These are phyloP conservation scores for Coracias cyanogaster DNA, from an alignment of 2,797 vertebrate species.

Conservation along the genomic window DNA sequence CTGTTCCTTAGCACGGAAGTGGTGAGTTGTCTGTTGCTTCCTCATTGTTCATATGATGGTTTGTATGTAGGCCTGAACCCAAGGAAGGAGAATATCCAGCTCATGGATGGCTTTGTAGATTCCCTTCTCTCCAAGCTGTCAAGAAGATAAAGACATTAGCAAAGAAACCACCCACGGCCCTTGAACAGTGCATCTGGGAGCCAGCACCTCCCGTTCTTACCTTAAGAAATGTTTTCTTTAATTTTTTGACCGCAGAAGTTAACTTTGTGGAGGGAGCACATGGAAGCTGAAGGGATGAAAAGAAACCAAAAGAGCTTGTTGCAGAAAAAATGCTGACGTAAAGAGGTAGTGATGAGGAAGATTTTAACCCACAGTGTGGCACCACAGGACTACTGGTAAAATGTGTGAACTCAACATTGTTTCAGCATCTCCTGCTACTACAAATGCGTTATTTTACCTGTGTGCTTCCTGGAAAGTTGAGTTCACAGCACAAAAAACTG, in stretches of 20 bases:
- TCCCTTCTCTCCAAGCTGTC: slow-evolving; percentile 73
- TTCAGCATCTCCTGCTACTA: background rate
- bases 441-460: background rate
- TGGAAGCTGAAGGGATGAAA: slow-evolving; percentile 59
- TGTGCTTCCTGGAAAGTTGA: background rate
- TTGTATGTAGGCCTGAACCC: slow-evolving; percentile 77
- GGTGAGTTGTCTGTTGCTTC: background rate
- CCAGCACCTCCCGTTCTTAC: slow-evolving; percentile 47
- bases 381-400: background rate
- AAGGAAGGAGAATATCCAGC: slow-evolving; percentile 79
- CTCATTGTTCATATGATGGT: background rate
- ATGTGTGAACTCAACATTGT: background rate
- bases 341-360: background rate
- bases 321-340: background rate
- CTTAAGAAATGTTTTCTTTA: slow-evolving; percentile 54
- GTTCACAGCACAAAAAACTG: background rate
- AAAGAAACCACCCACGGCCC: background rate
- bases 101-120: slow-evolving; percentile 80
- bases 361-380: background rate
- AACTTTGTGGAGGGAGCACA: slow-evolving; percentile 63
- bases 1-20: background rate
- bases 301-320: slow-evolving; percentile 1
- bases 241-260: slow-evolving; percentile 58
- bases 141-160: slow-evolving; percentile 10
- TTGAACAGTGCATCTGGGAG: background rate